Evolutionary conservation across 1,140 invertebrate genomes (phyloP).

Genomic region (Hyphantria cunea): DNA sequence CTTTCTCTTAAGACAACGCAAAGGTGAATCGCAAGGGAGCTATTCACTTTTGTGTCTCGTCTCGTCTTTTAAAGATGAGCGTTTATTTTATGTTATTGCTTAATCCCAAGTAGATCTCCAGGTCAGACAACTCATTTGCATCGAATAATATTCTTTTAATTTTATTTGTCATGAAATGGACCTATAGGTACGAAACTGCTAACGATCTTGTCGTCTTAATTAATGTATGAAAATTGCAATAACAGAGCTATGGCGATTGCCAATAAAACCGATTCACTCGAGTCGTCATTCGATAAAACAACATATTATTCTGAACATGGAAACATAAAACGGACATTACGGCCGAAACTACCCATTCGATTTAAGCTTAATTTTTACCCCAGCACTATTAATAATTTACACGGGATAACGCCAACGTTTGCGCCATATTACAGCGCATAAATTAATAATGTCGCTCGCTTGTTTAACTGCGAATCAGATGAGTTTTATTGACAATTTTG

Average conservation of each 20-base stretch:
- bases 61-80: conserved; percentile 5
- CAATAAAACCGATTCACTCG: conserved; percentile 37
- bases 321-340: conserved; percentile 75
- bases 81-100: conserved; percentile 38
- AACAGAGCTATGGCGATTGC: conserved; percentile 19
- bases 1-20: conserved; percentile 78
- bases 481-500: conserved; percentile 82
- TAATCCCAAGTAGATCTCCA: conserved; percentile 24
- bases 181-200: conserved; percentile 6
- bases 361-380: conserved; percentile 81
- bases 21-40: conserved; percentile 63
- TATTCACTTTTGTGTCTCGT: conserved; percentile 51
- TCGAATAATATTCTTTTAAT: conserved; percentile 3
- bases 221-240: conserved; percentile 6
- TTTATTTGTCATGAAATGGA: neutral
- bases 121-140: conserved; percentile 5
- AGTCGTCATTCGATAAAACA: conserved; percentile 40
- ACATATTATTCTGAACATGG: conserved; percentile 73
- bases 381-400: conserved; percentile 81
- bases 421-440: conserved; percentile 81
- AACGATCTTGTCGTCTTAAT: conserved; percentile 15
- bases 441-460: conserved; percentile 81
- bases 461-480: conserved; percentile 82
- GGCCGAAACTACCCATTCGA: conserved; percentile 78
- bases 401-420: conserved; percentile 74